A percentile compares a stretch with the other conserved stretches of the same genome.
These are phyloP conservation scores for Cephus runcator DNA, from an alignment of 2,888 invertebrate species.

Conservation along the genomic window DNA sequence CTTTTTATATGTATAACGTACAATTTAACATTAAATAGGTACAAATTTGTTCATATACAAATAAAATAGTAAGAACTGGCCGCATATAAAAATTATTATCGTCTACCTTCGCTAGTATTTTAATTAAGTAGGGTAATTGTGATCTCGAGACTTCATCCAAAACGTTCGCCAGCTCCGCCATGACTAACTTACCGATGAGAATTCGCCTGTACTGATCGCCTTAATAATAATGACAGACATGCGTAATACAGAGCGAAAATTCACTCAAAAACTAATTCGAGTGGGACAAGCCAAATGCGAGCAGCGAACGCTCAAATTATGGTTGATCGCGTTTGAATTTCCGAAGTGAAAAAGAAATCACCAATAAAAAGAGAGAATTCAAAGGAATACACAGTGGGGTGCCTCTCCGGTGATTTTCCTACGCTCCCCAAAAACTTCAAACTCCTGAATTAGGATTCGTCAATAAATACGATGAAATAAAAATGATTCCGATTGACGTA, in stretches of 20 bases:
- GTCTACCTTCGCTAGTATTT: conserved; percentile 10
- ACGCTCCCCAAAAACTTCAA: background rate
- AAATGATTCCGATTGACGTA: background rate
- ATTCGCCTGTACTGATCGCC: background rate
- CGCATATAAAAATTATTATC: conserved; percentile 35
- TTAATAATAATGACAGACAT: background rate
- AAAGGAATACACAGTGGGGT: no score
- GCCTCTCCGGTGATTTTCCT: no score
- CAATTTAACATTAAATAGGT: conserved; percentile 24
- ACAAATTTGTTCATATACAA: conserved; percentile 36
- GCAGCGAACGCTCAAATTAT: background rate
- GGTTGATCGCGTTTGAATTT: background rate
- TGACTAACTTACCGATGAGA: background rate
- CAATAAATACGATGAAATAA: background rate
- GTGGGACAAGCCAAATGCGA: no score
- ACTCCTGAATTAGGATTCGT: background rate
- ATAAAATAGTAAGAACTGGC: conserved; percentile 46
- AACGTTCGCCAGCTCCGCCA: background rate
- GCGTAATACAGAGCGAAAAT: background rate
- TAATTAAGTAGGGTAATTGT: conserved; percentile 12
- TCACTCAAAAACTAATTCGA: background rate
- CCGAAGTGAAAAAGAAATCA: background rate
- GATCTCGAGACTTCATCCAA: conserved; percentile 8
- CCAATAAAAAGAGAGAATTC: background rate
- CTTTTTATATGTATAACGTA: conserved; percentile 9